Base-by-base conservation (phyloP, 1,140 invertebrate genomes). In the Globodera rostochiensis region DNA sequence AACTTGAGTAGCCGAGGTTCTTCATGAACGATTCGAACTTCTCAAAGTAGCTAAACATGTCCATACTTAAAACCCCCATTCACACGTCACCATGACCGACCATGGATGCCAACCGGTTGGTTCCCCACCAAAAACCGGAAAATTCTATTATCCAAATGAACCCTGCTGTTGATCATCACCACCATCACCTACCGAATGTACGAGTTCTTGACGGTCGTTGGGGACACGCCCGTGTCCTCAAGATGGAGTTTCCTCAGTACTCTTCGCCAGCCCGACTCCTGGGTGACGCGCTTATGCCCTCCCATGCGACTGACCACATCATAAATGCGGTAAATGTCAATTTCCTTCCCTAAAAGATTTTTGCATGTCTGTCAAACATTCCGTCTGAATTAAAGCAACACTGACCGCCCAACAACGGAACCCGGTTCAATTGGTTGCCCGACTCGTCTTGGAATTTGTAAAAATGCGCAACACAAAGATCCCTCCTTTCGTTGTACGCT, bases 1-100 rank as follows among this genome's bases (percentile, higher is more conserved):
- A 46, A 84, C 82, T 83, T 3, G 82, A 83, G 45, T 83, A 84
- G 25, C 82, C 82, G 6, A 83, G 67, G 47, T 84, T 74, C 21
- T 83, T 83, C 82, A 83, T 83, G 67, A 83, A 83, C 7, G 82
- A 77, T 36, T 84, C 82, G 46, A 82, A 82, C 73, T 84, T 84
- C 71, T 82, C 81, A 71, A 82, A 82, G 46, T 84, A 82, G 25
- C 82, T 82, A 19, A 82, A 84, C 57, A 64, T 53, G 8, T 53
- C 15, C 36, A 36, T 36, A 36, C 3, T 36, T 36, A 36, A 36
- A 36, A 36, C 36, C 2, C 3, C 36, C 36, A 36, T 36, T 36
- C 36, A 2, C 36, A 36, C 36, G 36, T 36, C 36, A 36, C 36
- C 36, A 36, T 1, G 36, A 36, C 36, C 36, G 36, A 36, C 36